Evolutionary conservation across 2,797 vertebrate genomes (phyloP), one percentile per base, ranked within the genome.

Genomic region (Dendrocincla fuliginosa): DNA sequence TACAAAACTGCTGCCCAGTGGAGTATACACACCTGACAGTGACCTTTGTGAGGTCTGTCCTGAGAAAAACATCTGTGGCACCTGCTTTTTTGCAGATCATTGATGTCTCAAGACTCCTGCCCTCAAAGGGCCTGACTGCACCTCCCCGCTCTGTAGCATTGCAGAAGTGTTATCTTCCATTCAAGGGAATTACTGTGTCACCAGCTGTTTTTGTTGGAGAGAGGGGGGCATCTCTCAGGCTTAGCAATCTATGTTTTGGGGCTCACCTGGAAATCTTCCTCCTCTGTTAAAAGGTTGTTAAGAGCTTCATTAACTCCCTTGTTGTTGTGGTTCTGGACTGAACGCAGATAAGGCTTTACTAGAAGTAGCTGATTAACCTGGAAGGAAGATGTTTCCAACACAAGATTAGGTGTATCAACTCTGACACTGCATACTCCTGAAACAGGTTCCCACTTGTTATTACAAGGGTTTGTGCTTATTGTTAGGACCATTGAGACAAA

Each of bases 241-340:
- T 35, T 74, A 89, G 49, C 33, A 44, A 68, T 30, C 20, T 65
- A 3, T 28, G 65, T 32, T 23, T 47, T 55, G 35, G 32, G 20
- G 32, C 94, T 93, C 53, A 99, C 99, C 98, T 99, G 99, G 86
- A 98, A 99, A 95, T 99, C 99, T 89, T 99, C 99, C 88, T 99
- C 99, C 71, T 99, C 98, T 3, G 98, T 99, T 95, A 99, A 98
- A 90, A 99, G 98, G 92, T 98, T 98, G 97, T 99, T 99, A 33
- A 99, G 98, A 18, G 98, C 98, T 96, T 99, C 99, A 0, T 99
- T 99, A 73, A 99, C 98, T 19, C 98, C 98, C 96, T 98, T 99
- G 94, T 99, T 99, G 95, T 99, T 99, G 97, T 99, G 98, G 96
- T 89, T 99, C 98, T 99, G 99, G 84, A 99, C 99, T 56, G 99